These are phyloP conservation scores for Leptogaster cylindrica DNA, from an alignment of 2,888 invertebrate species.

Conservation along the genomic window DNA sequence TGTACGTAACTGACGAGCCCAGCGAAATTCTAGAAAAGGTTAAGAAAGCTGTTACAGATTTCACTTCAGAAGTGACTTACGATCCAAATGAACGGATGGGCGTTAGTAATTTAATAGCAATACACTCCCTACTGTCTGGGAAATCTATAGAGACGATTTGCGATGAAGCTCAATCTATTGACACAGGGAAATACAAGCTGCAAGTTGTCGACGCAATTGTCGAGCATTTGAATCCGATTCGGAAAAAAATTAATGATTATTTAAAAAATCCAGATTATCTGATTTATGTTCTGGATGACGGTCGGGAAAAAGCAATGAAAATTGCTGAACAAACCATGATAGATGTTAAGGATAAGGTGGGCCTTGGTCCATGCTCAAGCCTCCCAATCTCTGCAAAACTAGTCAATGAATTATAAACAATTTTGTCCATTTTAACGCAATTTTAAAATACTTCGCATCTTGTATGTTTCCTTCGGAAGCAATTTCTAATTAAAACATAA, in stretches of 20 bases:
- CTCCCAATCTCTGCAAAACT: constrained; percentile 27
- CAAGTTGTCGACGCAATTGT: constrained; percentile 76
- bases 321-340: constrained; percentile 70
- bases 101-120: constrained; percentile 85
- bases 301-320: constrained; percentile 69
- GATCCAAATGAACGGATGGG: constrained; percentile 82
- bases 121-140: constrained; percentile 79
- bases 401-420: constrained; percentile 42
- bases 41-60: constrained; percentile 91
- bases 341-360: constrained; percentile 69
- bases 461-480: background rate
- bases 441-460: too few species aligned
- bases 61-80: constrained; percentile 80
- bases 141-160: constrained; percentile 72
- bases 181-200: constrained; percentile 80
- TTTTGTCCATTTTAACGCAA: too few species aligned
- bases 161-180: constrained; percentile 68
- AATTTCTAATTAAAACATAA: background rate
- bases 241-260: constrained; percentile 66
- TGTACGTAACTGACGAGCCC: constrained; percentile 78
- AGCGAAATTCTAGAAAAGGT: constrained; percentile 75
- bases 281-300: constrained; percentile 67
- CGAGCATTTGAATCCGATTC: constrained; percentile 74
- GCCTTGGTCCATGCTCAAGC: constrained; percentile 57
- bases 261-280: constrained; percentile 70